phyloP scores from a whole-genome alignment of 2,797 vertebrate genomes.

The Lacerta bilineata region DNA sequence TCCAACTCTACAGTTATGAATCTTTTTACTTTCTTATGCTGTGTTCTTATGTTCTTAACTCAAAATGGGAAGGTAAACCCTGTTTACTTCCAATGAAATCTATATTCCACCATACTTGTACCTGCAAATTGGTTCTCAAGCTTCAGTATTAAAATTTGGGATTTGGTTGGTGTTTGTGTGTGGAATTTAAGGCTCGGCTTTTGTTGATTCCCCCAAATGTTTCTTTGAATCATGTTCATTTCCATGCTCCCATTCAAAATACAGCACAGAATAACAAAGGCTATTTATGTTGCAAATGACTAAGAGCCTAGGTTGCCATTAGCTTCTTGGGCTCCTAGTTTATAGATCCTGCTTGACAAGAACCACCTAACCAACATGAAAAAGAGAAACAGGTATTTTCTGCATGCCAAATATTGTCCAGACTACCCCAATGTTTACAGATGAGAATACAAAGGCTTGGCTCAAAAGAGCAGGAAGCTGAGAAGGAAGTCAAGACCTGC shows the following conservation, averaged over 20 bases:
- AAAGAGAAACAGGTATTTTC: slow-evolving; percentile 26
- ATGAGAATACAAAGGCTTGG: slow-evolving; percentile 55
- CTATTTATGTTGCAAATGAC: neutral
- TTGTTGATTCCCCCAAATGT: neutral
- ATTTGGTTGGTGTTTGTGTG: neutral
- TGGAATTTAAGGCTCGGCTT: neutral
- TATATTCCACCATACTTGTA: neutral
- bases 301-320: accelerated
- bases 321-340: neutral
- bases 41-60: neutral
- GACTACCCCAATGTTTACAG: slow-evolving; percentile 45
- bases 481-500: slow-evolving; percentile 47
- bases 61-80: neutral
- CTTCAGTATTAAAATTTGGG: neutral
- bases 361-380: slow-evolving; percentile 13
- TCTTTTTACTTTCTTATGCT: no score
- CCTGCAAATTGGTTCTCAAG: neutral
- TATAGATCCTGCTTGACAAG: slow-evolving; percentile 8
- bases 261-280: neutral
- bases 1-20: no score
- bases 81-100: neutral
- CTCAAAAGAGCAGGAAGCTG: slow-evolving; percentile 21
- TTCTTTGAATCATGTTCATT: neutral
- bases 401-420: slow-evolving; percentile 44
- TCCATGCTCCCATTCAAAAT: neutral